Evolutionary conservation across 2,797 vertebrate species (phyloP).

Genomic region (Enteromius anoplus): DNA sequence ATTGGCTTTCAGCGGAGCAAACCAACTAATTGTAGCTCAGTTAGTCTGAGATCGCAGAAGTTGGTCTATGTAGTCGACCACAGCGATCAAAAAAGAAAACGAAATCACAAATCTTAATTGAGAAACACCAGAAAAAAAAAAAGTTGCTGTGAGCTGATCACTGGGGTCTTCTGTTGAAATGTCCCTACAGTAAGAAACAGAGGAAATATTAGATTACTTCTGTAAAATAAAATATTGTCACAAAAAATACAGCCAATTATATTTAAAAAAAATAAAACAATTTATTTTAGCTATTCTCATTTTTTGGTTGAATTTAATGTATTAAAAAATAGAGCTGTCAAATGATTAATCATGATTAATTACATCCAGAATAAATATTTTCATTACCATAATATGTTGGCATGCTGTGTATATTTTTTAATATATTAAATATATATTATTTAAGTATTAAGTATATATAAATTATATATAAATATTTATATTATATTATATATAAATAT

Average conservation of each 20-base stretch:
- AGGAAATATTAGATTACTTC: background rate
- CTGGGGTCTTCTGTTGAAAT: slow-evolving; percentile 65
- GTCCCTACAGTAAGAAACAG: slow-evolving; percentile 65
- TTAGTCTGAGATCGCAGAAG: background rate
- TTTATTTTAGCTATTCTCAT: background rate
- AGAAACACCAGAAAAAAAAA: slow-evolving; percentile 11
- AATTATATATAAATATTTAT: too few species aligned
- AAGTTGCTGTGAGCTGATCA: slow-evolving; percentile 66
- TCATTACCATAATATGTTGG: too few species aligned
- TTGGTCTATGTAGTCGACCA: background rate
- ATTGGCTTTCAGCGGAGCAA: slow-evolving; percentile 16
- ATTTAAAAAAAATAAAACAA: background rate
- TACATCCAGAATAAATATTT: too few species aligned
- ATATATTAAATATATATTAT: too few species aligned
- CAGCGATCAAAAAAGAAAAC: slow-evolving; percentile 21
- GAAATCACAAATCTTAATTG: slow-evolving; percentile 27
- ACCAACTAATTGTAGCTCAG: background rate
- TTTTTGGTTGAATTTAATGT: background rate
- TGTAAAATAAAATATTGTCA: background rate
- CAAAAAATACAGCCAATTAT: background rate
- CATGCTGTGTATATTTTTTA: too few species aligned
- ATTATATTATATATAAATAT: too few species aligned
- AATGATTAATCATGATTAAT: too few species aligned
- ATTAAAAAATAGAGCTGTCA: background rate
- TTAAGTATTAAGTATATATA: too few species aligned